These are phyloP conservation scores for Istiophorus platypterus DNA, from an alignment of 2,113 vertebrate species.

Conservation along the genomic window DNA sequence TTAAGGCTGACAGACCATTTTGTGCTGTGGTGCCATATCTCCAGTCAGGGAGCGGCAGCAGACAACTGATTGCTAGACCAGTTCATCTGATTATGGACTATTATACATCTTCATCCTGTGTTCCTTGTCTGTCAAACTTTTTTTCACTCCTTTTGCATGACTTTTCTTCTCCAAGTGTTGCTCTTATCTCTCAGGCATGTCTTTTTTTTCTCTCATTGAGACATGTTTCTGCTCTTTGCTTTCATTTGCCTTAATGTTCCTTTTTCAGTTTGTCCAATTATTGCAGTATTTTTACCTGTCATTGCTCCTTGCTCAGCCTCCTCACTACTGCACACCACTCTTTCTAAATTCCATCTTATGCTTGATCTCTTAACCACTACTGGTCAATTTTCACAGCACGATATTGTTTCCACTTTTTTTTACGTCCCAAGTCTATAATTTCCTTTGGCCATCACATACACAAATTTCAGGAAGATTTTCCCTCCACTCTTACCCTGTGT, in stretches of 20 bases:
- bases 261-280: not conserved
- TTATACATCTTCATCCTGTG: conserved; percentile 31
- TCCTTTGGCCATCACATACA: conserved; percentile 16
- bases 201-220: conserved; percentile 4
- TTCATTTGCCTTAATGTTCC: not conserved
- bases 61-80: conserved; percentile 3
- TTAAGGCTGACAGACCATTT: conserved; percentile 9
- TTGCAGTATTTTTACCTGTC: too few species aligned
- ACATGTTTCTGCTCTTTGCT: conserved; percentile 21
- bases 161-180: conserved; percentile 1
- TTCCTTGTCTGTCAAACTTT: conserved; percentile 9
- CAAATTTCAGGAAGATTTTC: conserved; percentile 44
- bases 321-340: not conserved
- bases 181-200: conserved; percentile 12
- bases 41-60: conserved; percentile 7
- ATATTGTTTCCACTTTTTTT: conserved; percentile 71
- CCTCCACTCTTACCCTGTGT: not conserved
- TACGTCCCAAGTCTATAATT: conserved; percentile 68
- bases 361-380: not conserved
- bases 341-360: not conserved
- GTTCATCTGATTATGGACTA: conserved; percentile 21
- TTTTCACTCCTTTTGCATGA: conserved; percentile 24
- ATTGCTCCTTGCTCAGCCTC: not conserved
- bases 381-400: not conserved
- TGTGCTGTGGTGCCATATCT: conserved; percentile 19